Conservation (phyloP, 2,888 invertebrate genomes). For the Cerceris ruficornis region DNA sequence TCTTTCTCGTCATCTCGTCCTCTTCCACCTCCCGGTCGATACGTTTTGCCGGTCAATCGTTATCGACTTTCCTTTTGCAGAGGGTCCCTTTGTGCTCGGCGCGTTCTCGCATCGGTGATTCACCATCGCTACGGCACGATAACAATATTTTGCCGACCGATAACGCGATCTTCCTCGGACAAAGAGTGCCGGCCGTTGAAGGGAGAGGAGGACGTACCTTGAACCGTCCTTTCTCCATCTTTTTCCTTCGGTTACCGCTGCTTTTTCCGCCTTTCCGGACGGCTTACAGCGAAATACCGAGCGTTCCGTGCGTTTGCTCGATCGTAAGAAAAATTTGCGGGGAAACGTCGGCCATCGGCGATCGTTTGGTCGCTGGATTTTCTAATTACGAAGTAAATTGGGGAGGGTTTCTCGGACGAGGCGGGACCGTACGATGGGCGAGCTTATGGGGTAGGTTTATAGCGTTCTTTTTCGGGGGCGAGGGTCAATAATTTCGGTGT, state of each 20-base stretch:
- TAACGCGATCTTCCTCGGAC: constrained; percentile 64
- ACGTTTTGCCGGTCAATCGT: constrained; percentile 66
- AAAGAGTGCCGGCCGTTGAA: constrained; percentile 39
- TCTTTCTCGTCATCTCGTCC: not conserved
- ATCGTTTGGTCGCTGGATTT: too few relatives aligned
- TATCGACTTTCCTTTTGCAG: constrained; percentile 64
- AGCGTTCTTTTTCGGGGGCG: too few relatives aligned
- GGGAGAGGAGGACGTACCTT: constrained; percentile 39
- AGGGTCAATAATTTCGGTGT: too few relatives aligned
- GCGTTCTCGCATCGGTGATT: constrained; percentile 66
- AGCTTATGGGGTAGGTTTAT: too few relatives aligned
- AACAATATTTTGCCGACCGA: constrained; percentile 69
- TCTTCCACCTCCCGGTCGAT: constrained; percentile 46
- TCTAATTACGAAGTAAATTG: too few relatives aligned
- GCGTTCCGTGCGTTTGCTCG: too few relatives aligned
- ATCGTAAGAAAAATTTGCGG: too few relatives aligned
- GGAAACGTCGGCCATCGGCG: too few relatives aligned
- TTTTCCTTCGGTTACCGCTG: constrained; percentile 28
- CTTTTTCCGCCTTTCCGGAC: constrained; percentile 36
- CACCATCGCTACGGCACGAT: constrained; percentile 66
- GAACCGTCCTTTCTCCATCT: constrained; percentile 55
- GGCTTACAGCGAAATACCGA: constrained; percentile 44
- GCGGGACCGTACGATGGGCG: too few relatives aligned
- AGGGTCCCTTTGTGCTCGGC: constrained; percentile 54
- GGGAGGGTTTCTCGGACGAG: too few relatives aligned